Conservation (phyloP, 2,113 vertebrate species). For the Peromyscus leucopus region DNA sequence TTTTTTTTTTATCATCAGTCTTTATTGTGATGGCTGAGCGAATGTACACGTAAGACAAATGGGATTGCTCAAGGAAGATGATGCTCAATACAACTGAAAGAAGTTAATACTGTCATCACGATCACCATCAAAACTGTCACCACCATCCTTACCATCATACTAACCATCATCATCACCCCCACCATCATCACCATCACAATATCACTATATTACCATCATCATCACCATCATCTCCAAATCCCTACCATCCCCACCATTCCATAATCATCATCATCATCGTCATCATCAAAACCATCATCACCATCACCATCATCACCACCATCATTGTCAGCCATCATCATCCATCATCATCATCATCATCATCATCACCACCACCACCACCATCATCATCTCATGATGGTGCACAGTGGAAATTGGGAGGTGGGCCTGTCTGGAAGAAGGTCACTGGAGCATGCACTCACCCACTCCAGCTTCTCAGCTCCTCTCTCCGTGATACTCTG, state of each 20-base stretch:
- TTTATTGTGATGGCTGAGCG: neutral
- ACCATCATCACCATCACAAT: neutral
- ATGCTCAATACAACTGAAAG: neutral
- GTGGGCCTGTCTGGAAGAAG: neutral
- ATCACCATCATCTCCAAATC: neutral
- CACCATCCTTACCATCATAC: neutral
- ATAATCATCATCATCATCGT: neutral
- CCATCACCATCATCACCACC: neutral
- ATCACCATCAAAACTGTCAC: neutral
- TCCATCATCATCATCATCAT: neutral
- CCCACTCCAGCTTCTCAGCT: too few relatives aligned
- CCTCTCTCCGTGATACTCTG: too few relatives aligned
- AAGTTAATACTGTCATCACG: neutral
- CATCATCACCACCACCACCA: neutral
- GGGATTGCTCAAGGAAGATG: neutral
- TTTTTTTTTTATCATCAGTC: neutral
- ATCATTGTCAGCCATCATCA: neutral
- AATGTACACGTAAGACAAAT: neutral
- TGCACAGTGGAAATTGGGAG: neutral
- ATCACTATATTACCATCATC: too few relatives aligned
- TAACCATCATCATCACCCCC: neutral
- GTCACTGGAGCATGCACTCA: too few relatives aligned
- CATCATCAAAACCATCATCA: neutral
- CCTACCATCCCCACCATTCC: neutral
- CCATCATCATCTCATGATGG: neutral